Base-by-base conservation (phyloP, 2,113 vertebrate species). In the Saimiri boliviensis region DNA sequence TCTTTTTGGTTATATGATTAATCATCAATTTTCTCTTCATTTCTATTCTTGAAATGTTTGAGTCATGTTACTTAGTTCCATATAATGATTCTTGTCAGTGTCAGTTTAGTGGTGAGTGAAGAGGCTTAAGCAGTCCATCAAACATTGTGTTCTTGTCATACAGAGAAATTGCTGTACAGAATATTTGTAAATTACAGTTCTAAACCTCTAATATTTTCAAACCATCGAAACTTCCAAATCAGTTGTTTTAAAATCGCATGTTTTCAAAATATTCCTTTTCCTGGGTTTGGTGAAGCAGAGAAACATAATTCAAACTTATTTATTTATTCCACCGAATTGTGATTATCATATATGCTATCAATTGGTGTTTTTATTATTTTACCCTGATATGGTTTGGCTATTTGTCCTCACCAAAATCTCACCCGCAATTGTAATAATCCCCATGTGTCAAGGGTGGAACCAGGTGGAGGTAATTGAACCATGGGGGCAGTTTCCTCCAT, bases 31-130 rank as follows among this genome's bases (percentile, higher is more conserved):
- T 94, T 37, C 35, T 68, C 45, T 93, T 96, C 37, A 91, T 95
- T 93, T 90, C n/a, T 93, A 66, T 82, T 74, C 83, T 66, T 82
- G 77, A 76, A 76, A 76, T 86, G 32, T 84, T 91, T 86, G 45
- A 81, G 21, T 81, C 6, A 0, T 92, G 81, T 95, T 73, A 87
- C 89, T 96, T 93, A 93, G 25, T 60, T 70, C 40, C 2, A 0
- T 45, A 93, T 63, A 74, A 87, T 95, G 71, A 83, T 97, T 95
- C 85, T 91, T 92, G 60, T 95, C 91, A 91, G 77, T 95, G 91
- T 95, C 92, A 93, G 80, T 86, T 97, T 77, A 96, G 13, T 86
- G 52, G 58, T 47, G 89, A 94, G 74, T 92, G 21, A 94, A 66
- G 56, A 77, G 70, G 92, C 91, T 87, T 58, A 85, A 93, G 56